Percentiles rank a stretch among this genome's conserved stretches.
Conservation (phyloP, 2,888 invertebrate species). For the Apantesis nais region DNA sequence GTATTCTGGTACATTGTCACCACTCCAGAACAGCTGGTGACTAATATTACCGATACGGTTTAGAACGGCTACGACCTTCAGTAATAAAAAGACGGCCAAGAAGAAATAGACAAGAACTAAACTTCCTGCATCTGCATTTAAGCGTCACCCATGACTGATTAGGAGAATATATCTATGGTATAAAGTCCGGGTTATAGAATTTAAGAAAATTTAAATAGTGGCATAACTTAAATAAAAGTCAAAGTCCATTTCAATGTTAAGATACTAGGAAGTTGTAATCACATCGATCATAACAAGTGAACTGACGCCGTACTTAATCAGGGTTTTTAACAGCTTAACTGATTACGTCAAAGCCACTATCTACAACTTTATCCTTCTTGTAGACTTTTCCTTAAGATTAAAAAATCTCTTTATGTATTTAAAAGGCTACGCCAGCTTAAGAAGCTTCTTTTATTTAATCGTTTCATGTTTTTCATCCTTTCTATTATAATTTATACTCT, state of each 20-base stretch:
- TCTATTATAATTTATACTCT: background rate
- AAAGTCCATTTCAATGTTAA: background rate
- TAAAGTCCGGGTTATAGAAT: too few relatives aligned
- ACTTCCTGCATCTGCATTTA: too few relatives aligned
- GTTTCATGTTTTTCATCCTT: background rate
- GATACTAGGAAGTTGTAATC: background rate
- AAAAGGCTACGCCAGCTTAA: background rate
- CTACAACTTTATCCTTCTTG: background rate
- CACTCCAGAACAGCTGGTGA: too few relatives aligned
- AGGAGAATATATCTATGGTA: too few relatives aligned
- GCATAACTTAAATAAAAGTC: too few relatives aligned
- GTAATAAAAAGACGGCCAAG: too few relatives aligned
- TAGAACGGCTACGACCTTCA: too few relatives aligned
- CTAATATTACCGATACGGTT: too few relatives aligned
- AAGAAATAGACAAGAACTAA: too few relatives aligned
- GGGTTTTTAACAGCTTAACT: background rate
- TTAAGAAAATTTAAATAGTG: too few relatives aligned
- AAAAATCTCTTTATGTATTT: background rate
- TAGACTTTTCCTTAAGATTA: constrained; percentile 8
- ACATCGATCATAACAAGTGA: background rate
- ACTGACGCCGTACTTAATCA: background rate
- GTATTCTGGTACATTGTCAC: too few relatives aligned
- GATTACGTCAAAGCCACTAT: background rate
- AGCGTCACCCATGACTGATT: too few relatives aligned
- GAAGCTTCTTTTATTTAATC: background rate